Evolutionary conservation across 2,888 invertebrate species (phyloP).

Genomic region (Eledone cirrhosa): DNA sequence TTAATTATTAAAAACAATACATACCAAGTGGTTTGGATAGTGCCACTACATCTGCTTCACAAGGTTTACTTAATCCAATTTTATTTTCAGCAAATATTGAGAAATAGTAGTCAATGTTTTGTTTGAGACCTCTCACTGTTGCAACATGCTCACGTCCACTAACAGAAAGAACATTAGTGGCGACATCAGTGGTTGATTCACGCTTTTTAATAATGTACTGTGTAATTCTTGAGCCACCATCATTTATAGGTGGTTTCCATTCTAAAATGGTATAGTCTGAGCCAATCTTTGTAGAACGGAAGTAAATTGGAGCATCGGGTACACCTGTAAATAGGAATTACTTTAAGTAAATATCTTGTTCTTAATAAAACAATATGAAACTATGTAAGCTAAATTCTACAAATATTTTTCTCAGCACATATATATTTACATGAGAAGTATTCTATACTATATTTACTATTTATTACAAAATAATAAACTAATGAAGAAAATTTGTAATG

Average conservation of each 20-base stretch:
- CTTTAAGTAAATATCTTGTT: too few species aligned
- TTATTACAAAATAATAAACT: too few species aligned
- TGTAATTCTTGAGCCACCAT: slow-evolving; percentile 62
- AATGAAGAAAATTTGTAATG: too few species aligned
- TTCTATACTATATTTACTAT: too few species aligned
- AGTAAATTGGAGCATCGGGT: slow-evolving; percentile 47
- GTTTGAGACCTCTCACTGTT: slow-evolving; percentile 45
- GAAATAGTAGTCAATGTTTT: slow-evolving; percentile 77
- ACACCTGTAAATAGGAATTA: slow-evolving; percentile 34
- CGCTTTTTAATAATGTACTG: slow-evolving; percentile 62
- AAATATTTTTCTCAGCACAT: too few species aligned
- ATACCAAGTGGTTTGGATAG: slow-evolving; percentile 61
- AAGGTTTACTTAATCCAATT: slow-evolving; percentile 70
- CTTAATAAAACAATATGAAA: too few species aligned
- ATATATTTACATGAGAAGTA: too few species aligned
- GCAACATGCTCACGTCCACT: slow-evolving; percentile 40
- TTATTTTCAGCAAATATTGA: slow-evolving; percentile 85
- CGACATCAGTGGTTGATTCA: slow-evolving; percentile 48
- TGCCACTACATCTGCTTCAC: slow-evolving; percentile 41
- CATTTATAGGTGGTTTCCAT: slow-evolving; percentile 60
- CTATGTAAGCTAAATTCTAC: too few species aligned
- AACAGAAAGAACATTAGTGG: slow-evolving; percentile 50
- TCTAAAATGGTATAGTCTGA: slow-evolving; percentile 54
- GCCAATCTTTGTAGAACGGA: slow-evolving; percentile 56
- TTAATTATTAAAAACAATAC: slow-evolving; percentile 34